A percentile compares a stretch with the other conserved stretches of the same genome.
These are phyloP conservation scores for Larimichthys crocea DNA, from an alignment of 2,113 vertebrate genomes.

Conservation along the genomic window DNA sequence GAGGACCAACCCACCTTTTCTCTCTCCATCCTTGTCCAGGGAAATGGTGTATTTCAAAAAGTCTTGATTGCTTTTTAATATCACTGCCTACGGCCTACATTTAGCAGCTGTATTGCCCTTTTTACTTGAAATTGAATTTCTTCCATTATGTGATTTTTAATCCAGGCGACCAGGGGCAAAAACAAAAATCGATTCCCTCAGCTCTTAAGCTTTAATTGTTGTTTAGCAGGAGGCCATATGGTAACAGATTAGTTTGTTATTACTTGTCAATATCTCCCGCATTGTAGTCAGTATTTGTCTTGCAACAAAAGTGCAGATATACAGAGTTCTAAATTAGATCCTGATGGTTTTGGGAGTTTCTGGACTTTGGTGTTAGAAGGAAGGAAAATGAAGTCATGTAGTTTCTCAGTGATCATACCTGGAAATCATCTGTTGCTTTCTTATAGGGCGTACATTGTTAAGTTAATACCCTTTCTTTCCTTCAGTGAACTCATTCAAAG, in stretches of 20 bases:
- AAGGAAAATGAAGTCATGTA: neutral
- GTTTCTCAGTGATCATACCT: neutral
- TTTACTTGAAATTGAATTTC: conserved; percentile 83
- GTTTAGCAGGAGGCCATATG: conserved; percentile 65
- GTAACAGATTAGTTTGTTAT: conserved; percentile 63
- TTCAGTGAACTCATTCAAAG: neutral
- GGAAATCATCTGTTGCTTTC: neutral
- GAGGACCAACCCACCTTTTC: conserved; percentile 15
- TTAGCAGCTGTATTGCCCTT: conserved; percentile 82
- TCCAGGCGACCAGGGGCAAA: conserved; percentile 72
- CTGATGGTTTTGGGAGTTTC: neutral
- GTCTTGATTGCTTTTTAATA: conserved; percentile 85
- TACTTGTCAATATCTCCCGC: conserved; percentile 45
- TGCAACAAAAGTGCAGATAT: neutral
- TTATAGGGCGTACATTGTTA: neutral
- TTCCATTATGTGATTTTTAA: conserved; percentile 82
- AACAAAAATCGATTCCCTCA: conserved; percentile 73
- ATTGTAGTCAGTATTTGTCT: conserved; percentile 17
- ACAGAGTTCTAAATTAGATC: neutral
- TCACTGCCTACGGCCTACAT: conserved; percentile 73
- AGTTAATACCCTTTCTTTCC: neutral
- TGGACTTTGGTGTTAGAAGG: neutral
- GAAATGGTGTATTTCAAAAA: conserved; percentile 73
- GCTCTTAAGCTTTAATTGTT: conserved; percentile 71
- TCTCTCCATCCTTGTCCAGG: conserved; percentile 46